Evolutionary conservation across 1,140 invertebrate genomes (phyloP), one percentile per base, ranked within the genome.

Genomic region (Heliothis subflexa): DNA sequence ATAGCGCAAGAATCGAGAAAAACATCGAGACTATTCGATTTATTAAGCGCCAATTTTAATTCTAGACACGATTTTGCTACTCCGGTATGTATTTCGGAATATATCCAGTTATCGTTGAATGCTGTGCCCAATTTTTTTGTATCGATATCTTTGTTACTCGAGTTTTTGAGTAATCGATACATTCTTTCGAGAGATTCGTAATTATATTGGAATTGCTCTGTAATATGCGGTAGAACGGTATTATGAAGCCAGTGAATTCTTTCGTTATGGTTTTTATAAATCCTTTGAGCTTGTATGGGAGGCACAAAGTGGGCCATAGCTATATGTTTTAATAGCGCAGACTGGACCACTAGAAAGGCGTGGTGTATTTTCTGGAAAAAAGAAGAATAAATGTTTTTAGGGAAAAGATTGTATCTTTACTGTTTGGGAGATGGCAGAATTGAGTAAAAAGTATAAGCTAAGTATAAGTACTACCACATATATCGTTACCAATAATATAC

Each of bases 341-440:
- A 95, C 64, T 95, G 94, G 0, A 95, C 86, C 0, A 95, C 92
- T 14, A 95, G 82, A 76, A 91, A 95, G 0, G 90, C 89, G 83
- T 94, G 91, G 74, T 95, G 91, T 18, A 94, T 91, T 93, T 93
- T 93, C 94, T 95, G 89, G 13, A 90, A 91, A 82, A 50, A 68
- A 80, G 78, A 77, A 66, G 73, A 75, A 78, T n/a, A 68, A 77
- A 25, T 14, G 18, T 28, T 33, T 33, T 33, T 33, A 33, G 33
- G 4, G 28, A 28, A 28, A 28, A 28, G 1, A 28, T 28, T 28
- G 28, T 1, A 28, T 28, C 28, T 28, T 1, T n/a, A n/a, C n/a
- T 28, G 1, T 28, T 28, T 28, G 28, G 28, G 28, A 28, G 28
- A 28, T 4, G 28, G 33, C 33, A 33, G 33, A 33, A 33, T 33